phyloP scores from a whole-genome alignment of 2,888 invertebrate species.

The Argyra leucocephala region DNA sequence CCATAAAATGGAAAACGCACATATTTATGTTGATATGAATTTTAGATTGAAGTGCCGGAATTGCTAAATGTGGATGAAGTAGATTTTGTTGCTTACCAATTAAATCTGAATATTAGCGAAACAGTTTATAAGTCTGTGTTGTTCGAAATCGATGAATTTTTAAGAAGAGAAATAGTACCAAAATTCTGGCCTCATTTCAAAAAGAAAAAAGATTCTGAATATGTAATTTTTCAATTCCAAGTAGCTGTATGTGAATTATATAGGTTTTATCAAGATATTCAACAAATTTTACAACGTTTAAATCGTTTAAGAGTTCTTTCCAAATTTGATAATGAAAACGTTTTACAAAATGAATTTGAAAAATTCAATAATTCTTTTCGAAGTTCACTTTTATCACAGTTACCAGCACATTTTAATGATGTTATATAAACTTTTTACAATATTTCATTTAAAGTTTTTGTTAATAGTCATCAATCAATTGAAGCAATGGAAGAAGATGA shows the following conservation, averaged over 20 bases:
- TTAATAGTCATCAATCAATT: conserved; percentile 38
- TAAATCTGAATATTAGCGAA: conserved; percentile 25
- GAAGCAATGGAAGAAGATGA: conserved; percentile 29
- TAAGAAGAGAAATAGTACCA: conserved; percentile 35
- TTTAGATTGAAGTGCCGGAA: conserved; percentile 23
- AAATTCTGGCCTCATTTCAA: conserved; percentile 38
- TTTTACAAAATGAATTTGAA: conserved; percentile 20
- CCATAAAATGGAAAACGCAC: neutral
- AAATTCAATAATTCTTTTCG: conserved; percentile 55
- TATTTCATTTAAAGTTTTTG: conserved; percentile 64
- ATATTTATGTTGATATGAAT: conserved; percentile 10
- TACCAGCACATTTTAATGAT: conserved; percentile 59
- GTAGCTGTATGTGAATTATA: conserved; percentile 35
- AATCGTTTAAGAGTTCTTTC: conserved; percentile 25
- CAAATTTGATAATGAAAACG: conserved; percentile 23
- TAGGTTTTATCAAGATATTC: conserved; percentile 29
- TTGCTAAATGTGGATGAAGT: conserved; percentile 23
- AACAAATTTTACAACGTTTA: conserved; percentile 29
- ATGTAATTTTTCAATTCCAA: conserved; percentile 33
- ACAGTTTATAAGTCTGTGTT: conserved; percentile 32
- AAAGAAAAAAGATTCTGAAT: conserved; percentile 22
- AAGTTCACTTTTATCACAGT: conserved; percentile 58
- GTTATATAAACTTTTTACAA: conserved; percentile 68
- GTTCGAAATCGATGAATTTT: conserved; percentile 32
- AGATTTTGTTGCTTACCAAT: conserved; percentile 22